Conservation (phyloP, 1,140 invertebrate genomes). For the Reticulitermes speratus region DNA sequence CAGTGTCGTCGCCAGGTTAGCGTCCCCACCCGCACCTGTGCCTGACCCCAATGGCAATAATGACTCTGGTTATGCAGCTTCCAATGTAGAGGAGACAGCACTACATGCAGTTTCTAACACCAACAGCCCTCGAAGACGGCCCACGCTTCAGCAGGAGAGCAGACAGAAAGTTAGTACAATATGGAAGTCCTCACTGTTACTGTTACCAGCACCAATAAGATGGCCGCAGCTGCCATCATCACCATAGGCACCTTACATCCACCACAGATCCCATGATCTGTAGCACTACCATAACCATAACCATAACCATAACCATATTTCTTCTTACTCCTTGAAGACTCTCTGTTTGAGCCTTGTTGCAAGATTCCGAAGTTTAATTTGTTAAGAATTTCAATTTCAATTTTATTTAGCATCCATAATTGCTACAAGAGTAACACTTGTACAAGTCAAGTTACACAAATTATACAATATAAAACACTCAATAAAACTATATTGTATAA, state of each 20-base stretch:
- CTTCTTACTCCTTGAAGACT: not conserved
- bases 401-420: too few relatives aligned
- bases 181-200: not conserved
- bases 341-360: not conserved
- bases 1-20: constrained; percentile 56
- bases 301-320: not conserved
- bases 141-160: not conserved
- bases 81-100: constrained; percentile 34
- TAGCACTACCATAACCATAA: not conserved
- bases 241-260: not conserved
- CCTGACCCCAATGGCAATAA: constrained; percentile 74
- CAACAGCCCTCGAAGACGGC: constrained; percentile 13
- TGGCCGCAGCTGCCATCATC: not conserved
- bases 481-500: too few relatives aligned
- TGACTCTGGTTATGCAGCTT: constrained; percentile 70
- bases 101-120: constrained; percentile 12
- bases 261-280: too few relatives aligned
- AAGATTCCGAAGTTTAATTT: not conserved
- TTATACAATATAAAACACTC: too few relatives aligned
- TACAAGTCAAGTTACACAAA: too few relatives aligned
- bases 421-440: too few relatives aligned
- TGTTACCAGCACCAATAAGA: not conserved
- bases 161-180: constrained; percentile 9
- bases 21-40: constrained; percentile 54
- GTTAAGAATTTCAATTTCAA: too few relatives aligned